These are phyloP conservation scores for Corythoichthys haematopterus DNA, from an alignment of 2,113 vertebrate genomes.

Conservation along the genomic window DNA sequence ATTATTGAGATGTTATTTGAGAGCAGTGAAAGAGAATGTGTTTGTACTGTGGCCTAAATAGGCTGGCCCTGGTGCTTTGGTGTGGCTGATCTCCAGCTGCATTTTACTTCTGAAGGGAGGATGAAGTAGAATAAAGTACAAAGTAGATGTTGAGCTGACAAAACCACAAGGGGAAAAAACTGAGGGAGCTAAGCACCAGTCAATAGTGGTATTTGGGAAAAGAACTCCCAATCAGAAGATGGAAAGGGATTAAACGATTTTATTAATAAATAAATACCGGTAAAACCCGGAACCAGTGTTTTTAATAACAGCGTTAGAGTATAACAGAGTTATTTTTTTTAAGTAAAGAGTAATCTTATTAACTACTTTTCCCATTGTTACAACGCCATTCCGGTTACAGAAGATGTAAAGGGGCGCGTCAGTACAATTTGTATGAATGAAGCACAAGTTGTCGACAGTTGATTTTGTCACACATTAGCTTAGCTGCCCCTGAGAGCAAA, in stretches of 20 bases:
- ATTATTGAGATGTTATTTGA: constrained; percentile 68
- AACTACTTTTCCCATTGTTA: too few species aligned
- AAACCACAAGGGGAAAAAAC: constrained; percentile 26
- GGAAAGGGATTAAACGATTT: neutral
- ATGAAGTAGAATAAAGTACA: constrained; percentile 6
- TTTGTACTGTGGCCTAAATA: constrained; percentile 58
- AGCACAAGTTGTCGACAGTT: too few species aligned
- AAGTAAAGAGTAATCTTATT: too few species aligned
- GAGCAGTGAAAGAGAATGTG: constrained; percentile 50
- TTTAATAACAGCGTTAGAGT: too few species aligned
- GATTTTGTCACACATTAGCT: too few species aligned
- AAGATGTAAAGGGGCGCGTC: too few species aligned
- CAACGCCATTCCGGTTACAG: too few species aligned
- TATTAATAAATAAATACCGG: too few species aligned
- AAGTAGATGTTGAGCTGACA: constrained; percentile 40
- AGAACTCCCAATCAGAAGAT: neutral
- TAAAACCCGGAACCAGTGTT: too few species aligned
- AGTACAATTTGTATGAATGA: too few species aligned
- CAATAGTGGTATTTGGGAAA: constrained; percentile 12
- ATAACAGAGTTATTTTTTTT: too few species aligned
- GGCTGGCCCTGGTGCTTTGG: constrained; percentile 21
- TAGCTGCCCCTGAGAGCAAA: too few species aligned
- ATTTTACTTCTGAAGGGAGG: constrained; percentile 11
- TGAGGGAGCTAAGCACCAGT: constrained; percentile 25
- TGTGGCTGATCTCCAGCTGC: constrained; percentile 38